Evolutionary conservation across 2,797 vertebrate genomes (phyloP).

Genomic region (Esox lucius): DNA sequence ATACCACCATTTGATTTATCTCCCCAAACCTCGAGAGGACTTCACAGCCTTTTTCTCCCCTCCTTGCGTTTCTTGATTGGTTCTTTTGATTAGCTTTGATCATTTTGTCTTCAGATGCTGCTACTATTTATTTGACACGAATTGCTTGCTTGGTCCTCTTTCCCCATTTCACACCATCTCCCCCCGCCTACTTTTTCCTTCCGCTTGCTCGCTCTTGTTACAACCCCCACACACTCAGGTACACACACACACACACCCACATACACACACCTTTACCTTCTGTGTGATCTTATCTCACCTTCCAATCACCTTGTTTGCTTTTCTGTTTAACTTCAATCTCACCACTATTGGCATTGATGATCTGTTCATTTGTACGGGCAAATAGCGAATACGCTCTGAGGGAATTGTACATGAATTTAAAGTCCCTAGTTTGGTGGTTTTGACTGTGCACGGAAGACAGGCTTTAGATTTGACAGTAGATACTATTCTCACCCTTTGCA

Average conservation of each 20-base stretch:
- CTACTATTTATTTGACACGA: constrained; percentile 23
- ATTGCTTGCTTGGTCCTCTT: neutral
- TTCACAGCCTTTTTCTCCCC: constrained; percentile 9
- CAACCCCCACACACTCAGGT: neutral
- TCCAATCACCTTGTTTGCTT: constrained; percentile 21
- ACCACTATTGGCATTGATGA: constrained; percentile 27
- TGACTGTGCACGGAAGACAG: constrained; percentile 7
- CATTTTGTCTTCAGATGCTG: constrained; percentile 39
- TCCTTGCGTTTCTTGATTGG: constrained; percentile 31
- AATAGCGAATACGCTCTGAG: constrained; percentile 21
- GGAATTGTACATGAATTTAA: constrained; percentile 14
- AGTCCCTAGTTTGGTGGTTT: neutral
- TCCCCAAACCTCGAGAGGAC: constrained; percentile 34
- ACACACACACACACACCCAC: neutral
- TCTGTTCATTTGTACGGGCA: constrained; percentile 22
- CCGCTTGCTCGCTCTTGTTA: neutral
- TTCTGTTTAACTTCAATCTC: constrained; percentile 28
- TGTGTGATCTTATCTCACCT: neutral
- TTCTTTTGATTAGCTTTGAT: constrained; percentile 53
- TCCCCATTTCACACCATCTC: constrained; percentile 3
- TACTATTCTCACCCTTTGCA: neutral
- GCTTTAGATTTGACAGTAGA: constrained; percentile 18
- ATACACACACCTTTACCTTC: neutral
- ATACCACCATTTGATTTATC: constrained; percentile 45
- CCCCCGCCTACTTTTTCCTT: neutral